A percentile compares a stretch with the other conserved stretches of the same genome.
phyloP scores from a whole-genome alignment of 2,113 vertebrate genomes.

The Corydoras maculifer region DNA sequence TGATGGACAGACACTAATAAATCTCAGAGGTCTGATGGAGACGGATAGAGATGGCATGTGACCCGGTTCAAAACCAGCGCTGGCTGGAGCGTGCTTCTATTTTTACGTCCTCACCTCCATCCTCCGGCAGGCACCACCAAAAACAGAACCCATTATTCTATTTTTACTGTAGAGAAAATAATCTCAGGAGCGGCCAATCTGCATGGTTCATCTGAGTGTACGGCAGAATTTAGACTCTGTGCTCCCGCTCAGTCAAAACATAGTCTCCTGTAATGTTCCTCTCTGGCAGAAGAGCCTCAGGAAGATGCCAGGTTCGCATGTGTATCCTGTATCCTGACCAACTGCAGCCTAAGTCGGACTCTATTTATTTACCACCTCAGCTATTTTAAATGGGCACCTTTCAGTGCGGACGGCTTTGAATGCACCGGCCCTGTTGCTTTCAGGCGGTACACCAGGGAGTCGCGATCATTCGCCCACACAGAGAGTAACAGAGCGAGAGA shows the following conservation, averaged over 20 bases:
- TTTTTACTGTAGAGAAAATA: slow-evolving; percentile 46
- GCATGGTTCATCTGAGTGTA: slow-evolving; percentile 31
- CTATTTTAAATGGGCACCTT: slow-evolving; percentile 40
- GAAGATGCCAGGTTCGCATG: slow-evolving; percentile 36
- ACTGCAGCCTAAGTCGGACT: slow-evolving; percentile 43
- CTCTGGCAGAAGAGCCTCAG: slow-evolving; percentile 29
- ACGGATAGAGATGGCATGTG: too few relatives aligned
- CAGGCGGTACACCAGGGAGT: background rate
- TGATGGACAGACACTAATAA: background rate
- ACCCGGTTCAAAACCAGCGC: background rate
- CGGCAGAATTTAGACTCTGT: slow-evolving; percentile 45
- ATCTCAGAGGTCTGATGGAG: too few relatives aligned
- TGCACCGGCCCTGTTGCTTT: slow-evolving; percentile 7
- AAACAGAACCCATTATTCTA: slow-evolving; percentile 40
- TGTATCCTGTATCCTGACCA: slow-evolving; percentile 43
- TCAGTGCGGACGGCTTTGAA: slow-evolving; percentile 36
- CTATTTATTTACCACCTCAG: slow-evolving; percentile 48
- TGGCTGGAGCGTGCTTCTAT: background rate
- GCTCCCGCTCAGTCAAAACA: slow-evolving; percentile 48
- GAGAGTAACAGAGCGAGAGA: slow-evolving; percentile 2
- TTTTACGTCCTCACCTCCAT: slow-evolving; percentile 12
- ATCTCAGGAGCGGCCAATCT: slow-evolving; percentile 24
- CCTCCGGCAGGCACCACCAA: background rate
- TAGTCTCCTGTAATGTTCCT: slow-evolving; percentile 40
- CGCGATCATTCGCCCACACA: slow-evolving; percentile 4